Evolutionary conservation across 2,888 invertebrate genomes (phyloP).

Genomic region (Drosophila peninsularis): DNA sequence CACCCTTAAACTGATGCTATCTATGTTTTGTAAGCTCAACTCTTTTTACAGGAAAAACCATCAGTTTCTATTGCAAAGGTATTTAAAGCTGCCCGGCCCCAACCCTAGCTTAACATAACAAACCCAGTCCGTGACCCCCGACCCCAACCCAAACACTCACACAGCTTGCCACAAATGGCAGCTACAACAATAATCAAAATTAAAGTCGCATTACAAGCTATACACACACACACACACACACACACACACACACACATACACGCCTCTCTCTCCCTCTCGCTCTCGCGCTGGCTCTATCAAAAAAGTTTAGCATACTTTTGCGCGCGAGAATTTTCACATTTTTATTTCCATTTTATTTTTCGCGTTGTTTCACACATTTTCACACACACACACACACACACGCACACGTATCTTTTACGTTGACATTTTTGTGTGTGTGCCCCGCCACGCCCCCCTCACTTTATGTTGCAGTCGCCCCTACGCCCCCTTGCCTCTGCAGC

Average conservation of each 20-base stretch:
- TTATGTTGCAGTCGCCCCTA: not conserved
- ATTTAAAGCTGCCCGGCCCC: constrained; percentile 74
- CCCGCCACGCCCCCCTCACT: constrained; percentile 2
- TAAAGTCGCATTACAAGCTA: constrained; percentile 53
- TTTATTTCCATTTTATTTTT: constrained; percentile 26
- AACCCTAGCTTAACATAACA: constrained; percentile 11
- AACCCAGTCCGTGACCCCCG: not conserved
- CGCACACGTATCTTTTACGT: constrained; percentile 37
- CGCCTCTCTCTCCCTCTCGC: not conserved
- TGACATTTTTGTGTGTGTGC: constrained; percentile 42
- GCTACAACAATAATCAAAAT: constrained; percentile 57
- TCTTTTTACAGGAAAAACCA: constrained; percentile 83
- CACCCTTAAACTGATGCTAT: constrained; percentile 22
- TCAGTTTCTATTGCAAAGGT: constrained; percentile 82
- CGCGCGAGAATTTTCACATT: constrained; percentile 51
- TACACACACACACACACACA: constrained; percentile 16
- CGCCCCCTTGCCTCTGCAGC: constrained; percentile 46
- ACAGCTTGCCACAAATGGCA: constrained; percentile 41
- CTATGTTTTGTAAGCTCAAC: constrained; percentile 74
- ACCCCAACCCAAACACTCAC: constrained; percentile 6
- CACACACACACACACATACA: constrained; percentile 20
- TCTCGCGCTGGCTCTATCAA: constrained; percentile 6
- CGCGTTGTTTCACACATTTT: constrained; percentile 14
- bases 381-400: constrained; percentile 53
- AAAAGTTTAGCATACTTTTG: constrained; percentile 57